Conservation (phyloP, 2,797 vertebrate genomes). For the Adrianichthys oophorus region DNA sequence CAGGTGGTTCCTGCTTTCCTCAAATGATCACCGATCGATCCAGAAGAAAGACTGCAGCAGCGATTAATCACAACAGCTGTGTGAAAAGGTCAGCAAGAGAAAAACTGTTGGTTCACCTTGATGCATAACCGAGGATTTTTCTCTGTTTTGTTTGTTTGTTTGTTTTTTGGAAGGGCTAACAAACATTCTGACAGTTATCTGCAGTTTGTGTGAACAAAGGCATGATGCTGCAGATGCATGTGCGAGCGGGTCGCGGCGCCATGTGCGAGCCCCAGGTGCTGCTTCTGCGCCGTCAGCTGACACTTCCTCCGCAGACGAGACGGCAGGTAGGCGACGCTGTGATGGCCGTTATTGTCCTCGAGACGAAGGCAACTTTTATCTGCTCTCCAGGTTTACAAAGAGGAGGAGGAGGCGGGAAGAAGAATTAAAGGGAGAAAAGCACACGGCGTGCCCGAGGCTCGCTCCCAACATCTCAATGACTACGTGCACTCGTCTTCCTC, state of each 20-base stretch:
- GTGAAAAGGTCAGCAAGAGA: too few species aligned
- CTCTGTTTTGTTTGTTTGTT: too few species aligned
- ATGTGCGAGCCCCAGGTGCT: slow-evolving; percentile 11
- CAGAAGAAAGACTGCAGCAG: not conserved
- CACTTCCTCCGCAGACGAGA: slow-evolving; percentile 29
- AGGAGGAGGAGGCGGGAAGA: slow-evolving; percentile 18
- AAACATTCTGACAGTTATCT: not conserved
- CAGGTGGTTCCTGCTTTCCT: too few species aligned
- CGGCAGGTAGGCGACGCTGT: slow-evolving; percentile 54
- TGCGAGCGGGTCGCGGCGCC: slow-evolving; percentile 10
- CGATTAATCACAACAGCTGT: too few species aligned
- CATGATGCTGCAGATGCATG: slow-evolving; percentile 18
- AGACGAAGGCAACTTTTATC: slow-evolving; percentile 67
- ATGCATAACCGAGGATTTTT: too few species aligned
- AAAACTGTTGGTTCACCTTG: too few species aligned
- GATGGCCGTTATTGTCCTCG: slow-evolving; percentile 65
- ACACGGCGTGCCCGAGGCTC: slow-evolving; percentile 66
- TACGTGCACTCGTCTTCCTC: slow-evolving; percentile 51
- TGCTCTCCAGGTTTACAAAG: slow-evolving; percentile 66
- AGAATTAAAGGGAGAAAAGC: slow-evolving; percentile 41
- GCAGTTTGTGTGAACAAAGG: slow-evolving; percentile 30
- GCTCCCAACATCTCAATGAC: slow-evolving; percentile 75
- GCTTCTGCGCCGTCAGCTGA: slow-evolving; percentile 20
- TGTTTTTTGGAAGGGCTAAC: too few species aligned
- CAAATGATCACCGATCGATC: too few species aligned